A percentile compares a stretch with the other conserved stretches of the same genome.
Evolutionary conservation across 2,888 invertebrate species (phyloP).

Genomic region (Eucera pruinosa): DNA sequence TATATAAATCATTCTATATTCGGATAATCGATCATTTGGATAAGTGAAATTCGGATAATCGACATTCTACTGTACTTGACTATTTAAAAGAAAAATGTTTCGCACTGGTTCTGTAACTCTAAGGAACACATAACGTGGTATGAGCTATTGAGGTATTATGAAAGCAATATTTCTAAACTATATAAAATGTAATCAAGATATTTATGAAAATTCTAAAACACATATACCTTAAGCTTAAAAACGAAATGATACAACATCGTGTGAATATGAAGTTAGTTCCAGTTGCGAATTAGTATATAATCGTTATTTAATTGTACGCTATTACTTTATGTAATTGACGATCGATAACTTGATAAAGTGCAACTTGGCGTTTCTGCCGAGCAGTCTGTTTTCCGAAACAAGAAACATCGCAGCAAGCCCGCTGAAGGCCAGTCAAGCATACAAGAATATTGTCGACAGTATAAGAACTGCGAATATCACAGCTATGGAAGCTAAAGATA

Average conservation of each 20-base stretch:
- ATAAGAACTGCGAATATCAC: slow-evolving; percentile 88
- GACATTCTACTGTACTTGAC: neutral
- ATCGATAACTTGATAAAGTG: slow-evolving; percentile 66
- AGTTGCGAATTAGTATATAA: slow-evolving; percentile 40
- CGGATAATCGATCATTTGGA: too few relatives aligned
- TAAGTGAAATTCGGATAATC: too few relatives aligned
- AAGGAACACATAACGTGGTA: too few relatives aligned
- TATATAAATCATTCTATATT: too few relatives aligned
- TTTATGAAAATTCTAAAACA: neutral
- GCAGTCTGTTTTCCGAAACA: slow-evolving; percentile 88
- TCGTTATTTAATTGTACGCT: slow-evolving; percentile 24
- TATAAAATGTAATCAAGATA: neutral
- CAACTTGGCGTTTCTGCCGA: slow-evolving; percentile 68
- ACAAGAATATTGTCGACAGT: slow-evolving; percentile 90
- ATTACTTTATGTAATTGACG: slow-evolving; percentile 51
- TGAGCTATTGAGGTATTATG: too few relatives aligned
- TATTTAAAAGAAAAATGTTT: slow-evolving; percentile 12
- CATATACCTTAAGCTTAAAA: neutral
- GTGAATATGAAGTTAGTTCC: neutral
- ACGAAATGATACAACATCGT: neutral
- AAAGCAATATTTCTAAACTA: too few relatives aligned
- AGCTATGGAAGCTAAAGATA: slow-evolving; percentile 87
- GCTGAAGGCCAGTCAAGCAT: slow-evolving; percentile 87
- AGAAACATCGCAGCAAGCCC: slow-evolving; percentile 87
- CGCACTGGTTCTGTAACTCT: slow-evolving; percentile 25